Evolutionary conservation across 2,888 invertebrate genomes (phyloP), one percentile per base, ranked within the genome.

Genomic region (Lepidocyrtinus sp.): DNA sequence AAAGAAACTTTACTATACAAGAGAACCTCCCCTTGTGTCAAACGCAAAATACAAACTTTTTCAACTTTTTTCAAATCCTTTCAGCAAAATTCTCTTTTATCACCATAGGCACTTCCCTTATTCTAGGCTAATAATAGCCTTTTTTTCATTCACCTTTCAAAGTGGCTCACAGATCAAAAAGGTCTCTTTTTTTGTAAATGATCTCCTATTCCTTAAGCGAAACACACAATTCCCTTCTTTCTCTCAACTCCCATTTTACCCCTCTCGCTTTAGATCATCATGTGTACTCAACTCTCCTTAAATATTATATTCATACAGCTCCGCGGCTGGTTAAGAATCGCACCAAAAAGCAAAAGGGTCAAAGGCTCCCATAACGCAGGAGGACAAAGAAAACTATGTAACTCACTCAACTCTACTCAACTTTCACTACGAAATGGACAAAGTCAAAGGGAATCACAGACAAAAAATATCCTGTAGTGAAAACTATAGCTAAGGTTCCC

Each of bases 121-220:
- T 5, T 55, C 17, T 55, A 17, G 65, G 79, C 79, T 70, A 74
- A 79, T 79, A 74, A 74, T 74, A 75, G 64, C 69, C 17, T 12
- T 36, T 68, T 50, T 63, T 55, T 25, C 45, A 62, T 63, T 36
- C 61, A 46, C 36, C 65, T 26, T 64, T 63, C 68, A 61, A 69
- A 79, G 73, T 73, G 64, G 65, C 59, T 24, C 65, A 59, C 27
- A 79, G 79, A 79, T 79, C 74, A 79, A 79, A 75, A 79, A 69
- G 70, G 55, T 55, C n/a, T 5, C 36, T 36, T 36, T 12, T 36
- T 73, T 26, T 17, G 70, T 55, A 74, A 79, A 79, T 79, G 79
- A 79, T 79, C 79, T 78, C 63, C 17, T n/a, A n/a, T n/a, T n/a
- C n/a, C n/a, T n/a, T n/a, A n/a, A n/a, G n/a, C n/a, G n/a, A n/a